phyloP scores from a whole-genome alignment of 2,113 vertebrate genomes.

The Hippoglossus stenolepis region DNA sequence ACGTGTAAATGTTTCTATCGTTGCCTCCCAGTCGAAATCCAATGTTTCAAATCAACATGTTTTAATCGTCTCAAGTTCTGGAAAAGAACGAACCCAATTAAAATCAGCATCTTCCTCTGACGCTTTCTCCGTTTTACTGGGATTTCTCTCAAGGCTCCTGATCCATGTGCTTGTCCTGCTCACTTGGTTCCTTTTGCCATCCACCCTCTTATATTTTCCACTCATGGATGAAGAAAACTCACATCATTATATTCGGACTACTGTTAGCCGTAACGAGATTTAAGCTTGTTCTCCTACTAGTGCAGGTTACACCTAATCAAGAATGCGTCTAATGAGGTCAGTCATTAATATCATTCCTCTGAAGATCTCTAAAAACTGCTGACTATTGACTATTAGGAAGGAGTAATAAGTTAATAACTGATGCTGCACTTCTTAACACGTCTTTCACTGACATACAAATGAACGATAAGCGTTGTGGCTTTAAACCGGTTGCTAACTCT shows the following conservation, averaged over 20 bases:
- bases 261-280: too few species aligned
- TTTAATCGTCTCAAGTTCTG: slow-evolving; percentile 4
- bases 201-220: neutral
- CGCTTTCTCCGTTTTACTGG: neutral
- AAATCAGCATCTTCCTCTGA: neutral
- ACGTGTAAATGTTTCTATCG: neutral
- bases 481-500: neutral
- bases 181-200: neutral
- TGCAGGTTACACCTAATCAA: slow-evolving; percentile 2
- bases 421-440: neutral
- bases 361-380: neutral
- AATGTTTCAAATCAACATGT: neutral
- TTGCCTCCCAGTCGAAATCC: neutral
- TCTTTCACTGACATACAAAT: neutral
- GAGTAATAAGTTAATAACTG: slow-evolving; percentile 9
- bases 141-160: neutral
- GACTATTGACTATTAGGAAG: slow-evolving; percentile 11
- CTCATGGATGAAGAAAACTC: neutral
- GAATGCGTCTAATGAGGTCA: slow-evolving; percentile 2
- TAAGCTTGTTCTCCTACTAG: too few species aligned
- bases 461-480: neutral
- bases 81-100: slow-evolving; percentile 10
- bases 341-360: neutral
- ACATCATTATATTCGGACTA: too few species aligned
- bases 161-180: neutral